Conservation (phyloP, 2,797 vertebrate species). For the Mareca penelope region DNA sequence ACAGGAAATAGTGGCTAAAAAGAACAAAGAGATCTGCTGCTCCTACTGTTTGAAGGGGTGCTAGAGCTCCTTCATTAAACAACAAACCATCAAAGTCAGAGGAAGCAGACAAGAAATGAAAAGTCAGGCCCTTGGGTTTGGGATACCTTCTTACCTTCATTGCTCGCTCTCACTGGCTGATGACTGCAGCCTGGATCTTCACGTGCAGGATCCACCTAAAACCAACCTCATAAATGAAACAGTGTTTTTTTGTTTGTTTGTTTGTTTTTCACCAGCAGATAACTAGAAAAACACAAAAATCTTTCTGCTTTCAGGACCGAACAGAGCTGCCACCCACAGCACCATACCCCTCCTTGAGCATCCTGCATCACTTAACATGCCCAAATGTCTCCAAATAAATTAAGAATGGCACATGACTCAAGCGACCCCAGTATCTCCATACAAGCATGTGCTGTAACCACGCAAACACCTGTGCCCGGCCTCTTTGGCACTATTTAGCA, state of each 20-base stretch:
- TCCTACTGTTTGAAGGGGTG: neutral
- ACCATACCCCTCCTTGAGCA: neutral
- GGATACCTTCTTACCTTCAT: neutral
- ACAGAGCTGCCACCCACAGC: neutral
- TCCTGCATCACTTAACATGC: fast-evolving
- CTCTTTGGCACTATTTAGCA: neutral
- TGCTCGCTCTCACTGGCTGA: neutral
- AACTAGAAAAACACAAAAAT: neutral
- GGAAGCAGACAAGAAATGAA: neutral
- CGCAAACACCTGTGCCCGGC: neutral
- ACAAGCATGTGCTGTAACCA: neutral
- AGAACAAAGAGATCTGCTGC: neutral
- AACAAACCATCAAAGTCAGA: neutral
- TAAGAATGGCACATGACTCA: neutral
- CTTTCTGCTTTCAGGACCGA: neutral
- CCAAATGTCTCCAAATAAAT: neutral
- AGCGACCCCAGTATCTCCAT: neutral
- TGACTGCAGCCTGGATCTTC: neutral
- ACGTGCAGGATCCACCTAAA: neutral
- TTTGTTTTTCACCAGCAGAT: neutral
- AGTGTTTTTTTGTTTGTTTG: neutral
- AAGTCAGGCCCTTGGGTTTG: neutral
- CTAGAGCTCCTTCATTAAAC: neutral
- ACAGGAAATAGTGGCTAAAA: neutral
- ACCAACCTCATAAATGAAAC: neutral